Evolutionary conservation across 2,113 vertebrate species (phyloP).

Genomic region (Podarcis raffonei): DNA sequence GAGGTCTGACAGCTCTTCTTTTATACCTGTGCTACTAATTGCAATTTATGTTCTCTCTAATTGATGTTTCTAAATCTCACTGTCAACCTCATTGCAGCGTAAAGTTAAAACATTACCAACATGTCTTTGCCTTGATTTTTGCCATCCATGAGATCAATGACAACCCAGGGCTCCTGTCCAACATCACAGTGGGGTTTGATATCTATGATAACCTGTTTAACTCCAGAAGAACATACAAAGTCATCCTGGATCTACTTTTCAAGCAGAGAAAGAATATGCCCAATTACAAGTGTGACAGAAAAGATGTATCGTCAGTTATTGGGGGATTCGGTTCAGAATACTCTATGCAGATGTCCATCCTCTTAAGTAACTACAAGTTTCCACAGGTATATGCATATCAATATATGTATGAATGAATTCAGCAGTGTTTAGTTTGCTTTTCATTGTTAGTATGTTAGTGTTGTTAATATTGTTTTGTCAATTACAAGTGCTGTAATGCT

Average conservation of each 20-base stretch:
- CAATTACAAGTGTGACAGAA: neutral
- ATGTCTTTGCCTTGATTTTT: neutral
- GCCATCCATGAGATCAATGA: neutral
- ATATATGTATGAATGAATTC: no score
- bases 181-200: slow-evolving; percentile 2
- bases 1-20: neutral
- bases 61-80: neutral
- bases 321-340: neutral
- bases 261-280: neutral
- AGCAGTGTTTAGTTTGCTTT: no score
- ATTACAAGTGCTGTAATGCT: no score
- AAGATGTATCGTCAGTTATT: neutral
- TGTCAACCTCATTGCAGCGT: neutral
- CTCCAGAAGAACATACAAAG: neutral
- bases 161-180: neutral
- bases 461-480: no score
- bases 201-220: neutral
- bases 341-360: neutral
- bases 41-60: neutral
- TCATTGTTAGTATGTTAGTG: no score
- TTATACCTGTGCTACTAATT: no score
- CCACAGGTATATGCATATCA: neutral
- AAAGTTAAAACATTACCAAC: neutral
- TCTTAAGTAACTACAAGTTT: neutral
- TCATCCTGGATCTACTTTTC: neutral